Evolutionary conservation across 2,113 vertebrate genomes (phyloP).

Genomic region (Cardinalis cardinalis): DNA sequence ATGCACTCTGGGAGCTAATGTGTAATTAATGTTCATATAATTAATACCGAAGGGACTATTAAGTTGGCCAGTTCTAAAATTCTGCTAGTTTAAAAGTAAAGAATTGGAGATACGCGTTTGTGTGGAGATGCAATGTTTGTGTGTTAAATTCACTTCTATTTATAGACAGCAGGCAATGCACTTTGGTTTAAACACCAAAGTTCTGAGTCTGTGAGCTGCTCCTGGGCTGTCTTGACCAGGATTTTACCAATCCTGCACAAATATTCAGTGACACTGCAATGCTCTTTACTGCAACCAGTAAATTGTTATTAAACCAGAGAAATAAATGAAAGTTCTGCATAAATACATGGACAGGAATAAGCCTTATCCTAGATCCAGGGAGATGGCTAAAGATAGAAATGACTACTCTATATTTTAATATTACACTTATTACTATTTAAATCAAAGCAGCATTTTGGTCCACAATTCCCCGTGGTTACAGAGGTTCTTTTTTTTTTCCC

Average conservation of each 20-base stretch:
- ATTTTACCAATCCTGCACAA: background rate
- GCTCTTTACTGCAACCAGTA: background rate
- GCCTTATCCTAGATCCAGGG: background rate
- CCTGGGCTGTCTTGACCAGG: background rate
- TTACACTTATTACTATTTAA: background rate
- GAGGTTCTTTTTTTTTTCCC: background rate
- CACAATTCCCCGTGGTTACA: background rate
- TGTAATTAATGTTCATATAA: background rate
- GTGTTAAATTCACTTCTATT: background rate
- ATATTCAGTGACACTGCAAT: background rate
- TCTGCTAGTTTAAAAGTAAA: background rate
- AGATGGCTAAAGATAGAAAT: background rate
- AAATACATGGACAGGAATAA: background rate
- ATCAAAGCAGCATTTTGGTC: background rate
- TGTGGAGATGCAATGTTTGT: background rate
- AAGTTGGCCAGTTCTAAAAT: background rate
- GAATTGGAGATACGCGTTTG: background rate
- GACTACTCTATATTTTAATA: background rate
- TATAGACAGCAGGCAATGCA: background rate
- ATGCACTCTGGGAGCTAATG: background rate
- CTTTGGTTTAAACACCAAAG: background rate
- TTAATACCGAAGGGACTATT: background rate
- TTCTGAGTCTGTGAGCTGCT: background rate
- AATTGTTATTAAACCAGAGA: background rate
- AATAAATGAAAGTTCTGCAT: background rate